Evolutionary conservation across 23 tunicate genomes (phyloP), one percentile per base, ranked within the genome.

Genomic region (Trididemnum clinides): DNA sequence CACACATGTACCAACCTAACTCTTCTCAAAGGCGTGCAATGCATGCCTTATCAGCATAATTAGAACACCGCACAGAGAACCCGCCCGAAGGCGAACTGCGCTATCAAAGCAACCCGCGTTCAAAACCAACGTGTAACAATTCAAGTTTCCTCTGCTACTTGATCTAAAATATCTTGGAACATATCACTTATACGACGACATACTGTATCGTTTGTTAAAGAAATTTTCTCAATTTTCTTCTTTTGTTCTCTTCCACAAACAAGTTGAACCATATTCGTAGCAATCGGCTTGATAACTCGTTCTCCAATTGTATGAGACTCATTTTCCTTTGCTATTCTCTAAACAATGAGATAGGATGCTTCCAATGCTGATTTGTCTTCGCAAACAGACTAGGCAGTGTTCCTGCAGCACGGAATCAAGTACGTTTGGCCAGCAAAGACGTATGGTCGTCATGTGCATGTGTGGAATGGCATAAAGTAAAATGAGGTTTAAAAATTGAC

Each of bases 331-430:
- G 80, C 80, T 36, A 73, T 73, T 38, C 26, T 73, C 29, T 73
- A 37, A 73, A 28, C 80, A 73, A 37, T 29, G 19, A 27, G 57
- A 39, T 36, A 73, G 37, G 80, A 73, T 73, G 57, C 80, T 73
- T 73, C 31, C 31, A 73, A 73, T 38, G 29, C 80, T 73, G 57
- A 23, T 73, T 73, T 73, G 80, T 73, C 80, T 73, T 73, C 80
- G 80, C 57, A 73, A n/a, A n/a, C n/a, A n/a, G n/a, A n/a, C n/a
- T n/a, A n/a, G n/a, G n/a, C n/a, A 73, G 80, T 37, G 80, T 73
- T 73, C 80, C 80, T 73, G 57, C 80, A 73, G 80, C 80, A 73
- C 80, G 80, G 25, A 73, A 73, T 73, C 80, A 57, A 73, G 80
- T 57, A 73, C 80, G 80, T 73, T 73, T 36, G 31, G 26, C 80